phyloP scores from a whole-genome alignment of 2,797 vertebrate species.

The Sebastes umbrosus region DNA sequence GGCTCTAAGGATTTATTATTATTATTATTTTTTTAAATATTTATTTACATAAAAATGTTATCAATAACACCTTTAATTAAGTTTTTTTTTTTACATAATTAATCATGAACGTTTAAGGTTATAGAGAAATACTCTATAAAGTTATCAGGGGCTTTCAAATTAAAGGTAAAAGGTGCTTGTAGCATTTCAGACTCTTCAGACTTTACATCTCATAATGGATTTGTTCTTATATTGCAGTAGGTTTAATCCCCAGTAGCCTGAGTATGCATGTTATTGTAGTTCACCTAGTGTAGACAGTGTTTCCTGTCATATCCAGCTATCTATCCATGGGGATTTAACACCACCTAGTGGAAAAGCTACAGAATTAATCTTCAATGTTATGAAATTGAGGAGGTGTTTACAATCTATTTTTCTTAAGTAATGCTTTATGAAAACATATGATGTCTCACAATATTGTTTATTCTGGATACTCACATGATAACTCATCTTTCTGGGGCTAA shows the following conservation, averaged over 20 bases:
- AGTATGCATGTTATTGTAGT: background rate
- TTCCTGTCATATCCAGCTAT: background rate
- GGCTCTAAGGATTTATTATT: too few relatives aligned
- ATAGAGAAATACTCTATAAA: background rate
- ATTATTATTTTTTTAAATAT: too few relatives aligned
- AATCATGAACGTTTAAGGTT: background rate
- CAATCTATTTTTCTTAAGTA: background rate
- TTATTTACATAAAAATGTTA: too few relatives aligned
- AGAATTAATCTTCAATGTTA: background rate
- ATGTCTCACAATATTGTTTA: background rate
- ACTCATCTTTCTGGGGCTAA: background rate
- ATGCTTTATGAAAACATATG: background rate
- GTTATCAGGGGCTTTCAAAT: background rate
- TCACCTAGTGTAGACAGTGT: background rate
- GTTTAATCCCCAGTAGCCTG: background rate
- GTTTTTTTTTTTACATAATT: background rate
- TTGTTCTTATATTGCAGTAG: background rate
- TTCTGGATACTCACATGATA: background rate
- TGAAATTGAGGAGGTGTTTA: background rate
- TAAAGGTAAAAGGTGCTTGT: background rate
- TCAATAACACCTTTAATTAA: too few relatives aligned
- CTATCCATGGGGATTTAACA: slow-evolving; percentile 17
- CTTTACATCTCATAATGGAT: background rate
- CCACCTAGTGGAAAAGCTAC: slow-evolving; percentile 55
- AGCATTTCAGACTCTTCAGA: background rate